Evolutionary conservation across 2,113 vertebrate genomes (phyloP).

Genomic region (Leuciscus idus): DNA sequence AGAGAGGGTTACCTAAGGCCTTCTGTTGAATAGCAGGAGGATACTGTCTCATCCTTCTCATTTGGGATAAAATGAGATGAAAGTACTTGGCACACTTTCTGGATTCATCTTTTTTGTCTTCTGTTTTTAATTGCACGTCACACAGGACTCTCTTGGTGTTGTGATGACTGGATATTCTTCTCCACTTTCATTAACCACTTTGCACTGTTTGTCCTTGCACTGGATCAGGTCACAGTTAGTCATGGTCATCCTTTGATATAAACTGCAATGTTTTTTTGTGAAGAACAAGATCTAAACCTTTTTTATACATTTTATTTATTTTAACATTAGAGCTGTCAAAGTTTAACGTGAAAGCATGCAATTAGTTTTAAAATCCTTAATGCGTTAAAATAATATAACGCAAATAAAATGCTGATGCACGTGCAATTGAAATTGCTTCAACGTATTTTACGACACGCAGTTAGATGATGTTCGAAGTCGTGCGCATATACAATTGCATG

Average conservation of each 20-base stretch:
- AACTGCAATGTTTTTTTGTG: not conserved
- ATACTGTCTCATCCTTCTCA: not conserved
- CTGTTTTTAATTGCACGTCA: not conserved
- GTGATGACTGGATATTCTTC: not conserved
- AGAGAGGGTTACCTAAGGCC: constrained; percentile 9
- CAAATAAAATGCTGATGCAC: no score
- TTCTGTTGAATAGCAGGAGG: not conserved
- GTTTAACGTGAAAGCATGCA: no score
- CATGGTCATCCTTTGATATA: not conserved
- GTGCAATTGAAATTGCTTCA: no score
- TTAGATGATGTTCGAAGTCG: no score
- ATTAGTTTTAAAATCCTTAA: no score
- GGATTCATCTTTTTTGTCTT: not conserved
- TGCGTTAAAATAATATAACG: no score
- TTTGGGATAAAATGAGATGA: not conserved
- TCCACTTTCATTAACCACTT: not conserved
- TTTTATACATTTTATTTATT: not conserved
- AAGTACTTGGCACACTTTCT: constrained; percentile 13
- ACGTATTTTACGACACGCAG: no score
- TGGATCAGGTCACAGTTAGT: not conserved
- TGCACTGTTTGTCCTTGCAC: not conserved
- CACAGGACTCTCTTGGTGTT: not conserved
- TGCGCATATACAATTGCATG: no score
- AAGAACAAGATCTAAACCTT: not conserved
- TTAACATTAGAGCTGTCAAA: no score